Evolutionary conservation across 2,888 invertebrate species (phyloP), one percentile per base, ranked within the genome.

Genomic region (Tanypteryx hageni): DNA sequence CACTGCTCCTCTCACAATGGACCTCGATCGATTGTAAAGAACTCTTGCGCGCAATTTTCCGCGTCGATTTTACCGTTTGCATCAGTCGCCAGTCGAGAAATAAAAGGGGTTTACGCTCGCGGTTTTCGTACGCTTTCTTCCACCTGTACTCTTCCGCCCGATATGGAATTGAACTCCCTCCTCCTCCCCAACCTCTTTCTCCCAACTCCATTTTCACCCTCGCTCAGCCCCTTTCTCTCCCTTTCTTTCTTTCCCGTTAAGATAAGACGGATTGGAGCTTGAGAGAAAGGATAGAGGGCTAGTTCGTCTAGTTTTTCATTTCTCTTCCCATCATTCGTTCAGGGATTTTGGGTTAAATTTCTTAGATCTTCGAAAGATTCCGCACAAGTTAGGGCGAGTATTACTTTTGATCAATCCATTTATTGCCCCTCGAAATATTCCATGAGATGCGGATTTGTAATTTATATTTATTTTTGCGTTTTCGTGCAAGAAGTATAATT

Each of bases 181-280:
- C 5, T 44, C 44, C 44, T 44, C 44, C 44, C 44, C 44, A 44
- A 44, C 68, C 22, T 22, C 76, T 76, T 76, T 76, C 13, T 27
- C 76, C 11, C 76, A 13, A 76, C 27, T 76, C 76, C 76, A 76
- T 76, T 76, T 76, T 76, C 76, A 27, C 76, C 76, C 27, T 27
- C 76, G 27, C 76, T 22, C 22, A 27, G 3, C 22, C 14, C 68
- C 68, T 18, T 64, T 64, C 64, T 8, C 16, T 7, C 18, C 68
- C 68, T 27, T 11, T 76, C 22, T 27, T 18, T 14, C 76, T 76
- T 44, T 44, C 27, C 22, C 76, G 44, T 44, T 44, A 44, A 44
- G 44, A 44, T 44, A 44, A 44, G 44, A 44, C 44, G 44, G 44
- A 44, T 44, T 44, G 44, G 44, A 44, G 5, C 44, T 44, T 5